Conservation (phyloP, 2,888 invertebrate species). For the Ecdyonurus torrentis region DNA sequence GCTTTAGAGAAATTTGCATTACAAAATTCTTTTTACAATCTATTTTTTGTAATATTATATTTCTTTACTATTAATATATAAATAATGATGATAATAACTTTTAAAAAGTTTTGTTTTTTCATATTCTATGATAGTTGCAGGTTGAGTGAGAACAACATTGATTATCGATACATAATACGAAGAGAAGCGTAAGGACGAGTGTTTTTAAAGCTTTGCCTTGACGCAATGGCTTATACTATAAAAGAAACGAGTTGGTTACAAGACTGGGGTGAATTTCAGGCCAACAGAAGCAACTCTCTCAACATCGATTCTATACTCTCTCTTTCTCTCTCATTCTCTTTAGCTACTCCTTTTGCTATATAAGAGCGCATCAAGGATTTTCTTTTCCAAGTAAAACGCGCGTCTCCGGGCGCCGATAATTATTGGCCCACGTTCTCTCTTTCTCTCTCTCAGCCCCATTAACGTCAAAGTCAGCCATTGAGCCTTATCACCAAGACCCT, state of each 20-base stretch:
- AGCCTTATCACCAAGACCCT: neutral
- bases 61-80: neutral
- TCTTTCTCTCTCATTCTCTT: neutral
- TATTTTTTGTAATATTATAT: too few relatives aligned
- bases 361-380: neutral
- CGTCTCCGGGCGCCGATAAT: neutral
- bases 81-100: neutral
- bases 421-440: constrained; percentile 2
- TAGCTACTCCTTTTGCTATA: neutral
- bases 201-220: neutral
- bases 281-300: neutral
- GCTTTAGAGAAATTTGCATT: too few relatives aligned
- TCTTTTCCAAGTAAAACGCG: neutral
- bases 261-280: neutral
- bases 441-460: neutral
- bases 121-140: neutral
- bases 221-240: neutral
- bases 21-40: too few relatives aligned
- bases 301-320: neutral
- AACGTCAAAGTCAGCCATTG: neutral
- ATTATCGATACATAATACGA: neutral
- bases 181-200: neutral
- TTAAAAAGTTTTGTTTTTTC: neutral
- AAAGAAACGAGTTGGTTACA: neutral
- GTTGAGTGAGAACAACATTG: neutral